Base-by-base conservation (phyloP, 2,888 invertebrate species). In the Diarsia rubi region DNA sequence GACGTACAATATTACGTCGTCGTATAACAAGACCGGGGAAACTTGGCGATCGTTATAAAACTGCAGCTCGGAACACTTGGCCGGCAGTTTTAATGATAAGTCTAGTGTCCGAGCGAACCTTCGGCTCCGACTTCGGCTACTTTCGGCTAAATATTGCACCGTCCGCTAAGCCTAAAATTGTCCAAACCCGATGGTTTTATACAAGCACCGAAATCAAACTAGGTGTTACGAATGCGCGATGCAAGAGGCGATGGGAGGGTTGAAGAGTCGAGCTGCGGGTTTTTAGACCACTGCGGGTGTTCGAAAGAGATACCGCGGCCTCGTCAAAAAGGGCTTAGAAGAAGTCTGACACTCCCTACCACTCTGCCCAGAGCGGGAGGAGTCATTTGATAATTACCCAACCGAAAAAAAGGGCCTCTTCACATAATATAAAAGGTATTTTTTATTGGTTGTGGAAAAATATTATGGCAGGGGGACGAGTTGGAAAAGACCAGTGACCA, bases 41-140 rank as follows among this genome's bases (percentile, higher is more conserved):
- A 88, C 75, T 88, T 81, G 62, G 71, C 69, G 70, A 79, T 89
- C 82, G 87, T 90, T 89, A 90, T 85, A 90, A 89, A 89, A 90
- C 82, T 90, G 86, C 86, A 84, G 75, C 76, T 66, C 63, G 75
- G 78, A 84, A 88, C 83, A 83, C 81, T 73, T 69, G 68, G 71
- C 81, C 60, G 70, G 69, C 79, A 89, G 79, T 89, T 91, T 90
- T 88, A 90, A 90, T 87, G 86, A 88, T 85, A 59, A 59, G 59
- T 19, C 59, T 59, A 59, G 59, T 59, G 59, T 27, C 19, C 1
- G 19, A 59, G 27, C 27, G 9, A 27, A 0, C 6, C 47, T 47
- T 47, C 19, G 49, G 57, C 27, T 27, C 16, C 9, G 6, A 24
- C 27, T 27, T 27, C 16, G 27, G 27, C 11, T 4, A 31, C 59